phyloP scores from a whole-genome alignment of 2,888 invertebrate species.

The Melanophora roralis region DNA sequence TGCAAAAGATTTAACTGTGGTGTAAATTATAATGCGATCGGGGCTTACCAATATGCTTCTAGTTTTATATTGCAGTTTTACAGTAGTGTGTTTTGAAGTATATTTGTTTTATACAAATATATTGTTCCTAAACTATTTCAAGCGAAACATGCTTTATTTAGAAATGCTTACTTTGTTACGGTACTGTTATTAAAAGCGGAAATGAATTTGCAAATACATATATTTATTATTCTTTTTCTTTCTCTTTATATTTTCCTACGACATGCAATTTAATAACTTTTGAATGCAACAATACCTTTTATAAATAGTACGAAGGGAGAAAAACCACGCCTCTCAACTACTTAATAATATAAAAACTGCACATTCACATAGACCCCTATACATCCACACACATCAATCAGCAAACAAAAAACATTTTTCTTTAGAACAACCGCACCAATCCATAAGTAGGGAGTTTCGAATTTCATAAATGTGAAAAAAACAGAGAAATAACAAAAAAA shows the following conservation, averaged over 20 bases:
- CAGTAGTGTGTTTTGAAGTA: no score
- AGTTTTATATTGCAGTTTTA: background rate
- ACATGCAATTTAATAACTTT: slow-evolving; percentile 53
- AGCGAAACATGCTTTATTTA: slow-evolving; percentile 42
- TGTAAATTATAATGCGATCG: no score
- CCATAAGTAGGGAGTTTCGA: slow-evolving; percentile 63
- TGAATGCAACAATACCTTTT: slow-evolving; percentile 43
- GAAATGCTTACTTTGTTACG: slow-evolving; percentile 7
- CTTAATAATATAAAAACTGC: slow-evolving; percentile 38
- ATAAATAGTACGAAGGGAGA: slow-evolving; percentile 5
- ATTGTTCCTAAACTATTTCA: slow-evolving; percentile 44
- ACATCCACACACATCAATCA: slow-evolving; percentile 32
- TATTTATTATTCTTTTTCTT: background rate
- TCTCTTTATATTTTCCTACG: background rate
- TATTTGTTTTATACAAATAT: no score
- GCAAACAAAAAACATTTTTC: background rate
- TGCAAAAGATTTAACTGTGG: no score
- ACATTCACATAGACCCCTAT: slow-evolving; percentile 25
- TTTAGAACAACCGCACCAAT: slow-evolving; percentile 59
- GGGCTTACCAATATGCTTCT: no score
- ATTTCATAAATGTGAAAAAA: slow-evolving; percentile 53
- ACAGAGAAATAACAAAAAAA: slow-evolving; percentile 27
- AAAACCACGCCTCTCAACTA: slow-evolving; percentile 45
- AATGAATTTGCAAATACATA: slow-evolving; percentile 49
- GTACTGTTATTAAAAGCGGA: slow-evolving; percentile 21